Evolutionary conservation across 2,113 vertebrate genomes (phyloP).

Genomic region (Psephotus haematonotus): DNA sequence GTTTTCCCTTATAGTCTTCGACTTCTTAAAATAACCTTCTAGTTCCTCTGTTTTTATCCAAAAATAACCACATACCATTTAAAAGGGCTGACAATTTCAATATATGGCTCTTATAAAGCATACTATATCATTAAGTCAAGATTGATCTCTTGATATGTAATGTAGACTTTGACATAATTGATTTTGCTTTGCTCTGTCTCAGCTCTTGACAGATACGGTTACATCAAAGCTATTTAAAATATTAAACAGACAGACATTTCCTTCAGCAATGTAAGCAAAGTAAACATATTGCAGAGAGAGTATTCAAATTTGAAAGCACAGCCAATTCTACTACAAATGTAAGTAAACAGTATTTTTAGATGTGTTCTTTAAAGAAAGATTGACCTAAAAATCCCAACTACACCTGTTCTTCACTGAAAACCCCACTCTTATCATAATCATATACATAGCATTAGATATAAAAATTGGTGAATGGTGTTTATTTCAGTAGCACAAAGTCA

Average conservation of each 20-base stretch:
- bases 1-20: neutral
- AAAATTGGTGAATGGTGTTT: neutral
- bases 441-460: neutral
- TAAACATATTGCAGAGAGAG: neutral
- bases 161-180: neutral
- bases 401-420: neutral
- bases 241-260: slow-evolving; percentile 12
- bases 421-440: neutral
- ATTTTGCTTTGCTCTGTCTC: neutral
- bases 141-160: neutral
- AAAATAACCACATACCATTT: neutral
- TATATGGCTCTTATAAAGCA: neutral
- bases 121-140: neutral
- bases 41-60: neutral
- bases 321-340: neutral
- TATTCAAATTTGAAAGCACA: neutral
- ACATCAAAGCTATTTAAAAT: slow-evolving; percentile 18
- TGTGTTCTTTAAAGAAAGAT: neutral
- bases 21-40: neutral
- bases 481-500: neutral
- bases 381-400: neutral
- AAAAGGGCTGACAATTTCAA: neutral
- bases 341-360: neutral
- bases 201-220: neutral
- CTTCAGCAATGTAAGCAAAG: slow-evolving; percentile 22